Percentiles rank a stretch among this genome's conserved stretches.
Evolutionary conservation across 2,888 invertebrate genomes (phyloP).

Genomic region (Metacarcinus magister): DNA sequence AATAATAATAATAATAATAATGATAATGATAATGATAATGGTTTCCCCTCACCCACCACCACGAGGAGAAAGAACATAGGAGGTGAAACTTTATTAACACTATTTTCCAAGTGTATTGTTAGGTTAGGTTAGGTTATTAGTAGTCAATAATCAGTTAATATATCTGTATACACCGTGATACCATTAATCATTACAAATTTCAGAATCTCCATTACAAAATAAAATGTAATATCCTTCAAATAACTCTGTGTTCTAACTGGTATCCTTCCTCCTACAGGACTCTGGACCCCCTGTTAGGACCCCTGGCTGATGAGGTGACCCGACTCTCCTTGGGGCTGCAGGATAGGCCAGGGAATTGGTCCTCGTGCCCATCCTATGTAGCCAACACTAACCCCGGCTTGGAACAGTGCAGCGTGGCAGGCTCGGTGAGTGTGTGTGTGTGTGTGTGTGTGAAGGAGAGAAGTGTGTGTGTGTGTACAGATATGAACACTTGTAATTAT

Average conservation of each 20-base stretch:
- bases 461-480: background rate
- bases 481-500: background rate
- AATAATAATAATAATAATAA: background rate
- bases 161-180: too few species aligned
- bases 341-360: background rate
- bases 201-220: background rate
- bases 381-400: slow-evolving; percentile 44
- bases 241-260: background rate
- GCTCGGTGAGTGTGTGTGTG: slow-evolving; percentile 34
- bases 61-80: too few species aligned
- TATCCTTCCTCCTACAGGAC: slow-evolving; percentile 38
- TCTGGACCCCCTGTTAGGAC: slow-evolving; percentile 44
- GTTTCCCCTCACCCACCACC: too few species aligned
- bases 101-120: too few species aligned
- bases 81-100: too few species aligned
- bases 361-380: slow-evolving; percentile 47
- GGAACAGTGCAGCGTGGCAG: slow-evolving; percentile 41
- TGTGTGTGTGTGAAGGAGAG: background rate
- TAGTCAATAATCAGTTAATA: too few species aligned
- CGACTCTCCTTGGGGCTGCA: slow-evolving; percentile 46
- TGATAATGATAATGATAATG: background rate
- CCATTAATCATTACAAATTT: background rate
- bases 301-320: slow-evolving; percentile 62
- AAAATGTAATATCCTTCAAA: background rate
- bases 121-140: too few species aligned